Percentiles rank a stretch among this genome's conserved stretches.
Evolutionary conservation across 92 coral and sea anemone genomes (phyloP).

Genomic region (Umimayanthus kanabou): DNA sequence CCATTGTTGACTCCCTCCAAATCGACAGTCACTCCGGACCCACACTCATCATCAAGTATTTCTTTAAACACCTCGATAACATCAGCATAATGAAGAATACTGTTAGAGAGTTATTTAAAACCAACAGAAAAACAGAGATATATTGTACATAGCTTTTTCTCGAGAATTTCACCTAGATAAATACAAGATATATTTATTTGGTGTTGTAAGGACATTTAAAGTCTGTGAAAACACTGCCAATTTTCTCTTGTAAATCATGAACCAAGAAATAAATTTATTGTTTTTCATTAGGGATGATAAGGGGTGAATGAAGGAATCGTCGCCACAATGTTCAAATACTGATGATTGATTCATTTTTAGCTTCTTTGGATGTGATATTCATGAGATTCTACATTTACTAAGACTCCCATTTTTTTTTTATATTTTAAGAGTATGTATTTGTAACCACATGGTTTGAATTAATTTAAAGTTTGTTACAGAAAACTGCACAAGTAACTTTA

Average conservation of each 20-base stretch:
- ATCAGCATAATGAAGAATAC: slow-evolving; percentile 26
- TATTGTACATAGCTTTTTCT: slow-evolving; percentile 45
- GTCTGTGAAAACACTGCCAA: background rate
- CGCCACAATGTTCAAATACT: background rate
- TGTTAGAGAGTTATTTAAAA: slow-evolving; percentile 38
- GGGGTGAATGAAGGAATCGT: background rate
- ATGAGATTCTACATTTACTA: background rate
- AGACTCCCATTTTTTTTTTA: background rate
- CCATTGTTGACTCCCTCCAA: background rate
- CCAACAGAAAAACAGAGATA: slow-evolving; percentile 22
- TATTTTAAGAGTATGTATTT: background rate
- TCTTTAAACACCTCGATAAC: slow-evolving; percentile 40
- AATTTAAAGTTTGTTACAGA: background rate
- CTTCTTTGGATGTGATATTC: background rate
- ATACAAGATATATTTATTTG: slow-evolving; percentile 41
- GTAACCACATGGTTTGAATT: background rate
- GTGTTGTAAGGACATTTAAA: slow-evolving; percentile 32
- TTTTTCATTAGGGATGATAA: slow-evolving; percentile 11
- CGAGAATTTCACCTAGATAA: slow-evolving; percentile 40
- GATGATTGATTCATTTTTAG: background rate
- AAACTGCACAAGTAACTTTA: background rate
- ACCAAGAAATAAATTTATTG: slow-evolving; percentile 24
- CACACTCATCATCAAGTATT: slow-evolving; percentile 27
- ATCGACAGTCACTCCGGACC: slow-evolving; percentile 20
- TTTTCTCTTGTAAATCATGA: slow-evolving; percentile 21